Evolutionary conservation across 1,140 invertebrate genomes (phyloP), one percentile per base, ranked within the genome.

Genomic region (Pseudomyrmex sp.): DNA sequence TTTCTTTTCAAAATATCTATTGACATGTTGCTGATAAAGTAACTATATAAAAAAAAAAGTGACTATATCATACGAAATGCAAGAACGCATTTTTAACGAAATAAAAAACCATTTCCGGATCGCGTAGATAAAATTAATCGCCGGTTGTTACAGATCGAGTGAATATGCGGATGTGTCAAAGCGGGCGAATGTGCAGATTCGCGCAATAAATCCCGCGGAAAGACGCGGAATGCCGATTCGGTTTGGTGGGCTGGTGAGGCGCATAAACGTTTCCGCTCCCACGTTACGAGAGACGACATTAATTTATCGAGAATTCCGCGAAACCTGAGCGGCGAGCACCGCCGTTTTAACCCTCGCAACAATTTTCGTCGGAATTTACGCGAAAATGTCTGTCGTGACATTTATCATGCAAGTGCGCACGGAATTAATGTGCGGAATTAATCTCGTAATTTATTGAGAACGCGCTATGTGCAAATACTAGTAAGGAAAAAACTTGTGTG

Each of bases 51-150:
- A 18, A 23, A 23, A 23, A 23, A 26, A 26, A 26, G 2, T 26
- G 26, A 26, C 3, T 26, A 26, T 3, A 26, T 26, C 2, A 26
- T 26, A 3, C 2, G 3, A 0, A 26, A 3, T 3, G 2, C 26
- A 26, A 26, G 26, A 35, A 46, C 20, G 44, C 10, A 18, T 18
- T 56, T 18, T 48, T 46, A 69, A 58, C 48, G 73, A 65, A 83
- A 75, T 70, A 23, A 23, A 87, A 84, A 35, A 0, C 73, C 66
- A 87, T 88, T 80, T 79, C 69, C 61, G 65, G 56, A 79, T 87
- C 66, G 68, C 44, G 35, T 69, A 86, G 35, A 56, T 84, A 87
- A 86, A 87, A 87, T 87, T 74, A 87, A 87, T 86, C 68, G n/a
- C 26, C 44, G 56, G 48, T 54, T 69, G 73, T 86, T 86, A 44